phyloP scores from a whole-genome alignment of 2,113 vertebrate species.

The Oreochromis aureus region DNA sequence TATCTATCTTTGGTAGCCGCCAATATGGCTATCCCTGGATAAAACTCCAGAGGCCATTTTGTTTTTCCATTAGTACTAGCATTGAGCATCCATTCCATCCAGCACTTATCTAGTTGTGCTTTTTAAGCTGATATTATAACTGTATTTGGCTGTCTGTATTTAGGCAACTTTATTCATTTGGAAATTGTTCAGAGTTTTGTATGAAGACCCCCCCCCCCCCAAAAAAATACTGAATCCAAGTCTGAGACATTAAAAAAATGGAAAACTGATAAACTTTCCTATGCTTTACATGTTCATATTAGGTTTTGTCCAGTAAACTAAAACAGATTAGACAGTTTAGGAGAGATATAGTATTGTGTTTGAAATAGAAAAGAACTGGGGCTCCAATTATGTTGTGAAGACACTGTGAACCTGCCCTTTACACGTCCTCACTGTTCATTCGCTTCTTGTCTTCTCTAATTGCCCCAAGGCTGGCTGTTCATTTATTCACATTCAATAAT shows the following conservation, averaged over 20 bases:
- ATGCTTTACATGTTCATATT: background rate
- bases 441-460: constrained; percentile 33
- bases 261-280: background rate
- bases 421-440: background rate
- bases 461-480: constrained; percentile 16
- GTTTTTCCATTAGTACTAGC: background rate
- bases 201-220: background rate
- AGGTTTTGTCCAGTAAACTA: background rate
- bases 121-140: background rate
- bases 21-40: background rate
- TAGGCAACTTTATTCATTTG: background rate
- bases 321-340: background rate
- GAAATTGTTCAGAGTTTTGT: background rate
- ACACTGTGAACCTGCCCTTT: constrained; percentile 34
- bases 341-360: background rate
- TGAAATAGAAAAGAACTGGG: background rate
- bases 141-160: background rate
- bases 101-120: background rate
- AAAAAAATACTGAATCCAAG: background rate
- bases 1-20: background rate
- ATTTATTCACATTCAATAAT: constrained; percentile 39
- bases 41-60: background rate
- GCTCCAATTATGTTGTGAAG: constrained; percentile 39
- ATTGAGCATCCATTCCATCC: background rate
- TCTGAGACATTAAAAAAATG: background rate